Percentiles rank a stretch among this genome's conserved stretches.
phyloP scores from a whole-genome alignment of 2,888 invertebrate genomes.

The Conops quadrifasciatus region DNA sequence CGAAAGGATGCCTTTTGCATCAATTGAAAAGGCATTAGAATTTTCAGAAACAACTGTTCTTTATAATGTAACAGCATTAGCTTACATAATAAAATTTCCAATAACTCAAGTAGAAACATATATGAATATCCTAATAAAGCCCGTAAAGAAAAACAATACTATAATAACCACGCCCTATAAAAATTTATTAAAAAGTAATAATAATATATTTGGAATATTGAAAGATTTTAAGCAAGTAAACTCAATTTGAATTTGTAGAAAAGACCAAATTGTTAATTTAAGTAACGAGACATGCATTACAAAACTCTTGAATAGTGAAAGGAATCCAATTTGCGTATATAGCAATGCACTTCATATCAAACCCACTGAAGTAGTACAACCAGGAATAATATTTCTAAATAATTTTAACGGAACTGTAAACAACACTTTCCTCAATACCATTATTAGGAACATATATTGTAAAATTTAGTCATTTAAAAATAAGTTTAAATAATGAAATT shows the following conservation, averaged over 20 bases:
- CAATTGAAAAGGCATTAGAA: not conserved
- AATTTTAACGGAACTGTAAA: not conserved
- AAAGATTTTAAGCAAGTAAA: not conserved
- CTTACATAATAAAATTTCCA: not conserved
- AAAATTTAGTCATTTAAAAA: too few relatives aligned
- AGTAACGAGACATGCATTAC: not conserved
- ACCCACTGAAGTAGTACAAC: not conserved
- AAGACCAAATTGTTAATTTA: not conserved
- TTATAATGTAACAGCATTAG: not conserved
- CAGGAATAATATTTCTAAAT: not conserved
- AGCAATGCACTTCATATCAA: not conserved
- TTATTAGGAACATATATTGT: too few relatives aligned
- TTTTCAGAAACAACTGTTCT: too few relatives aligned
- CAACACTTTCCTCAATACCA: too few relatives aligned
- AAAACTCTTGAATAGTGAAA: not conserved
- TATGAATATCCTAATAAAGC: too few relatives aligned
- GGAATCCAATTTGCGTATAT: not conserved
- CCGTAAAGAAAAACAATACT: not conserved
- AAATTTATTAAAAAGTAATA: not conserved
- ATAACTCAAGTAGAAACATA: not conserved
- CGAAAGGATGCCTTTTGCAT: not conserved
- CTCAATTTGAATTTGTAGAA: not conserved
- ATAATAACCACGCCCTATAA: too few relatives aligned
- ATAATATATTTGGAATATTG: not conserved
- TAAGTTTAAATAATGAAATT: too few relatives aligned